Evolutionary conservation across 2,113 vertebrate species (phyloP).

Genomic region (Progne subis): DNA sequence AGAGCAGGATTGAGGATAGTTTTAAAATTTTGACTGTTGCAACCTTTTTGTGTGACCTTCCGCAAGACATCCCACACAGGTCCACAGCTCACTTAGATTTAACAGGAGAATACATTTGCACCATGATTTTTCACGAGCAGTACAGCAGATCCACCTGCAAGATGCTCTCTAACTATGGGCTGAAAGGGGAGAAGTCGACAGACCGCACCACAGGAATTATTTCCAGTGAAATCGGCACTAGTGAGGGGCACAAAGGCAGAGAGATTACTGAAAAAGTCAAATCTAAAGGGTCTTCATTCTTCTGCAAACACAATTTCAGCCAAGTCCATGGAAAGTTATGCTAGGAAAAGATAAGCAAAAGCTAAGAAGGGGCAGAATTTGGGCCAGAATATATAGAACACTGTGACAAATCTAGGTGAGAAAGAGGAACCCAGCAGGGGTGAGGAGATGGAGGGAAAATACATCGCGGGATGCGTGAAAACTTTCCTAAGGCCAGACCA

Average conservation of each 20-base stretch:
- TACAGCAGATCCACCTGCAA: background rate
- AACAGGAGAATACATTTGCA: background rate
- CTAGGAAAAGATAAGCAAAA: background rate
- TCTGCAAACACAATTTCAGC: background rate
- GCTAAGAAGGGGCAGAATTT: background rate
- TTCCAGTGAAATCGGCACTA: background rate
- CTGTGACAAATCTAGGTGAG: background rate
- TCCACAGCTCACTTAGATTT: background rate
- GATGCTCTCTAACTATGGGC: background rate
- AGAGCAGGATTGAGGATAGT: background rate
- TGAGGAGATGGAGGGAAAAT: constrained; percentile 18
- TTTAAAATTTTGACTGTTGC: background rate
- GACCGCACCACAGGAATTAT: background rate
- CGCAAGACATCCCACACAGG: background rate
- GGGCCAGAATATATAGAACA: background rate
- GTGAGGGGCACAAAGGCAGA: rapidly evolving
- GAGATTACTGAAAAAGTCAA: background rate
- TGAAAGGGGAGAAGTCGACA: background rate
- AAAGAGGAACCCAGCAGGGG: background rate
- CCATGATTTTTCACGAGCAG: background rate
- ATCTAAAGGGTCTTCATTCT: background rate
- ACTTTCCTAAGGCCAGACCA: constrained; percentile 17
- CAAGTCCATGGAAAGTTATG: background rate
- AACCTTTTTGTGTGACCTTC: background rate
- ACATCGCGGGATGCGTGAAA: background rate